Percentiles rank a stretch among this genome's conserved stretches.
Evolutionary conservation across 2,888 invertebrate species (phyloP).

Genomic region (Lithophane semibrunnea): DNA sequence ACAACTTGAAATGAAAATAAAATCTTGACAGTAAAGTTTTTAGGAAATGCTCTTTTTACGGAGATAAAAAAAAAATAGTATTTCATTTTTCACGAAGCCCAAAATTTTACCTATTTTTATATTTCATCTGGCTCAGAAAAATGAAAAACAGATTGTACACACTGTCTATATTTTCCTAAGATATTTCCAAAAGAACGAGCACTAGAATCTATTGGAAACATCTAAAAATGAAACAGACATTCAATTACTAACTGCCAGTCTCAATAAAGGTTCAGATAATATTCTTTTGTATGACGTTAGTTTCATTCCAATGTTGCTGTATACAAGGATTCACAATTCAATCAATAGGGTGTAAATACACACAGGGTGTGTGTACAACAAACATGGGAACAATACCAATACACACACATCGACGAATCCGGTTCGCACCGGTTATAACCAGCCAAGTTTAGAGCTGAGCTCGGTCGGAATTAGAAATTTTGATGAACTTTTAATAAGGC

Average conservation of each 20-base stretch:
- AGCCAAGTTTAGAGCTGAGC: constrained; percentile 66
- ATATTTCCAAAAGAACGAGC: constrained; percentile 2
- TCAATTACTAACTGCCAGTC: constrained; percentile 29
- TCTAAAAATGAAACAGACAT: constrained; percentile 20
- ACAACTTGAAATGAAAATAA: background rate
- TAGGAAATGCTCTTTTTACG: background rate
- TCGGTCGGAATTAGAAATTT: constrained; percentile 69
- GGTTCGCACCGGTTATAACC: constrained; percentile 44
- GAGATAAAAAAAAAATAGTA: background rate
- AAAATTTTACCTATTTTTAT: background rate
- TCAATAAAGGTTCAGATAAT: constrained; percentile 24
- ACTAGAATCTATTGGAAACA: constrained; percentile 7
- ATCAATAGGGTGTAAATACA: constrained; percentile 1
- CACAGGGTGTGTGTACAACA: background rate
- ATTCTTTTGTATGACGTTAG: constrained; percentile 11
- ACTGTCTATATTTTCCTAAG: constrained; percentile 4
- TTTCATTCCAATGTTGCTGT: background rate
- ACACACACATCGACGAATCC: constrained; percentile 30
- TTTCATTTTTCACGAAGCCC: background rate
- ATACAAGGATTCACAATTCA: constrained; percentile 2
- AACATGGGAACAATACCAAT: constrained; percentile 7
- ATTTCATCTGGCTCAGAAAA: background rate
- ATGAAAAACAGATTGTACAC: background rate
- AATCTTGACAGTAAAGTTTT: background rate
- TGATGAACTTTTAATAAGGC: constrained; percentile 79